A percentile compares a stretch with the other conserved stretches of the same genome.
Conservation (phyloP, 2,113 vertebrate species). For the Dipodomys ordii region DNA sequence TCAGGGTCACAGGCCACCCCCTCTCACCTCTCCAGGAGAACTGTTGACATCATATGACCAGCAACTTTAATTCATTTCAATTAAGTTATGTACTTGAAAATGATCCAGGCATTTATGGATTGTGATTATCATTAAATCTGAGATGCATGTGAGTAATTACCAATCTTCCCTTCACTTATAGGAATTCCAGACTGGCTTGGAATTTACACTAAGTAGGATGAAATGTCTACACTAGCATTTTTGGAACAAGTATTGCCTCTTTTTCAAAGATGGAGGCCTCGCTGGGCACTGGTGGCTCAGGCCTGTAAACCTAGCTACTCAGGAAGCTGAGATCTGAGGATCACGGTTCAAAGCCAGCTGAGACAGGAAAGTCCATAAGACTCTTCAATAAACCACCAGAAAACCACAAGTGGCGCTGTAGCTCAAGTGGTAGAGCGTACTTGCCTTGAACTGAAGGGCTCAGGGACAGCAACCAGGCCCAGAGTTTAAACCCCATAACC, state of each 20-base stretch:
- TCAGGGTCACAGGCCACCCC: not conserved
- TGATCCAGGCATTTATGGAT: not conserved
- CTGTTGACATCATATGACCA: not conserved
- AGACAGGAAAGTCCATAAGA: too few relatives aligned
- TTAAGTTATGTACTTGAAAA: not conserved
- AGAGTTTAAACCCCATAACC: too few relatives aligned
- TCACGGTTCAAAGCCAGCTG: too few relatives aligned
- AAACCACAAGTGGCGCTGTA: too few relatives aligned
- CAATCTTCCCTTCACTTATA: not conserved
- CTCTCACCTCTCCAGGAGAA: not conserved
- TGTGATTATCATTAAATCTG: not conserved
- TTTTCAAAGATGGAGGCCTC: not conserved
- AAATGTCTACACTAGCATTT: not conserved
- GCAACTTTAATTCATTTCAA: not conserved
- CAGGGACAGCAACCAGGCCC: too few relatives aligned
- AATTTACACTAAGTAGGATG: not conserved
- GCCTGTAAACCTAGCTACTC: too few relatives aligned
- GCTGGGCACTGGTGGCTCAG: too few relatives aligned
- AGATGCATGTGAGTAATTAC: not conserved
- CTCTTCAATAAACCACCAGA: too few relatives aligned
- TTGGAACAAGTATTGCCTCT: not conserved
- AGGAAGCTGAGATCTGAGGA: too few relatives aligned
- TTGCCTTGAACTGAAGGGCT: too few relatives aligned
- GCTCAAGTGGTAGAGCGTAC: too few relatives aligned
- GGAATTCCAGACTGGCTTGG: not conserved